phyloP scores from a whole-genome alignment of 2,113 vertebrate genomes.

The Dipodomys merriami region DNA sequence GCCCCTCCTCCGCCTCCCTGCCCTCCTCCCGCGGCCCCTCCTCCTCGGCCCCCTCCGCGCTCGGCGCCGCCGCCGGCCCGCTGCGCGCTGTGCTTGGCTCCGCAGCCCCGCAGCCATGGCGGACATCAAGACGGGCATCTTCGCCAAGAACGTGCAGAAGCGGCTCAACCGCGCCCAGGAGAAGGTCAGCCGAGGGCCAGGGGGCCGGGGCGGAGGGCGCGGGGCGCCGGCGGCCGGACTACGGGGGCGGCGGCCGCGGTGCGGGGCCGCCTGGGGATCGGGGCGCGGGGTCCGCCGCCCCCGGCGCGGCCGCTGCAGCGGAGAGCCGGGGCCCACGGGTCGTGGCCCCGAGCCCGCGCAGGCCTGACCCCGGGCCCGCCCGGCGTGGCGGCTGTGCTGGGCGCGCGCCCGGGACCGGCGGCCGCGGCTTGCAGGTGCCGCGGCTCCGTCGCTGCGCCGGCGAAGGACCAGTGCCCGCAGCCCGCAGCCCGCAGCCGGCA shows the following conservation, averaged over 20 bases:
- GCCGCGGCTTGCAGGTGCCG: constrained; percentile 37
- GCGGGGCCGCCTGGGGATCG: background rate
- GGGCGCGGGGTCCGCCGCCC: background rate
- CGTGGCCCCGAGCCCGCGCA: background rate
- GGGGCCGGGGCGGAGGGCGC: background rate
- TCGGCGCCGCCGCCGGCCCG: constrained; percentile 39
- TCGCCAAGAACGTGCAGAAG: constrained; percentile 99
- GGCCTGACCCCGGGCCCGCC: background rate
- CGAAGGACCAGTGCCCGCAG: background rate
- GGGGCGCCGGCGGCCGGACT: background rate
- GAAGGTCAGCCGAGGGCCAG: constrained; percentile 88
- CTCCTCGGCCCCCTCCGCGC: background rate
- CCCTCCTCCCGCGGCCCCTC: background rate
- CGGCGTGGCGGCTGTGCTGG: background rate
- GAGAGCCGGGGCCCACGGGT: background rate
- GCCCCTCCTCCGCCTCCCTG: background rate
- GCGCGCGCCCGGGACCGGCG: background rate
- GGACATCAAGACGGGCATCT: constrained; percentile 97
- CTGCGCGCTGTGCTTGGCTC: constrained; percentile 62
- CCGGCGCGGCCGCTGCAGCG: background rate
- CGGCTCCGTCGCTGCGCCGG: background rate
- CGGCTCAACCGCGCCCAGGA: constrained; percentile 95
- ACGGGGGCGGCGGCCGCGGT: background rate
- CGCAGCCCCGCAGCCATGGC: constrained; percentile 91
- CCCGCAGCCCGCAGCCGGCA: background rate